These are phyloP conservation scores for Dunckerocampus dactyliophorus DNA, from an alignment of 2,113 vertebrate genomes.

Conservation along the genomic window DNA sequence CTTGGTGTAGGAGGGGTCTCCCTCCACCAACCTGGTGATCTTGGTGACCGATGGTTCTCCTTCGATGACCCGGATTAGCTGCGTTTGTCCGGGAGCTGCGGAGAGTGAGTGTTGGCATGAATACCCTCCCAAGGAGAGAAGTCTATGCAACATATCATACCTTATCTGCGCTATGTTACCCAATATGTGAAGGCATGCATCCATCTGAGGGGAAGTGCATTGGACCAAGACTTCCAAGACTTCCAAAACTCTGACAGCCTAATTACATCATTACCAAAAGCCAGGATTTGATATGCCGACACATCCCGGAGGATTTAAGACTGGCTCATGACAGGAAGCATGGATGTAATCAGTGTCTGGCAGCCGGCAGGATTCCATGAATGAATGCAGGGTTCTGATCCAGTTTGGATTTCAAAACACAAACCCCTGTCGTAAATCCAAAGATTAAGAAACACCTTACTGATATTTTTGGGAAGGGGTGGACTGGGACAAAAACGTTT, in stretches of 20 bases:
- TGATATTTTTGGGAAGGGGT: background rate
- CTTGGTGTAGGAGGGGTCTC: slow-evolving; percentile 19
- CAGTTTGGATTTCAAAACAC: background rate
- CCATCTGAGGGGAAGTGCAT: slow-evolving; percentile 12
- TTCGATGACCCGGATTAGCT: slow-evolving; percentile 55
- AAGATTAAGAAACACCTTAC: background rate
- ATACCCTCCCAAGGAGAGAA: background rate
- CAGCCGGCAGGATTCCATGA: slow-evolving; percentile 19
- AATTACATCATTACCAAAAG: slow-evolving; percentile 36
- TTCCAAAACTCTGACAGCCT: slow-evolving; percentile 30
- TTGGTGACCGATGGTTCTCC: slow-evolving; percentile 24
- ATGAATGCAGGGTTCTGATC: background rate
- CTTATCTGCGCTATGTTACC: slow-evolving; percentile 25
- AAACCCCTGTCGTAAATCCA: background rate
- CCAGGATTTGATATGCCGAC: slow-evolving; percentile 5
- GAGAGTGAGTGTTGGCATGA: slow-evolving; percentile 7
- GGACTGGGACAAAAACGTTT: too few species aligned
- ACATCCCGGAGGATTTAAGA: slow-evolving; percentile 11
- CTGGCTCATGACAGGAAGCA: slow-evolving; percentile 13
- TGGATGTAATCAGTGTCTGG: background rate
- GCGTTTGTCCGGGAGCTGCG: slow-evolving; percentile 55
- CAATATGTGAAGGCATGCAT: slow-evolving; percentile 25
- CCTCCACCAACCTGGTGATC: slow-evolving; percentile 12
- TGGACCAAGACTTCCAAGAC: slow-evolving; percentile 19
- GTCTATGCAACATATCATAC: background rate